Base-by-base conservation (phyloP, 2,888 invertebrate species). In the Anodontia alba region DNA sequence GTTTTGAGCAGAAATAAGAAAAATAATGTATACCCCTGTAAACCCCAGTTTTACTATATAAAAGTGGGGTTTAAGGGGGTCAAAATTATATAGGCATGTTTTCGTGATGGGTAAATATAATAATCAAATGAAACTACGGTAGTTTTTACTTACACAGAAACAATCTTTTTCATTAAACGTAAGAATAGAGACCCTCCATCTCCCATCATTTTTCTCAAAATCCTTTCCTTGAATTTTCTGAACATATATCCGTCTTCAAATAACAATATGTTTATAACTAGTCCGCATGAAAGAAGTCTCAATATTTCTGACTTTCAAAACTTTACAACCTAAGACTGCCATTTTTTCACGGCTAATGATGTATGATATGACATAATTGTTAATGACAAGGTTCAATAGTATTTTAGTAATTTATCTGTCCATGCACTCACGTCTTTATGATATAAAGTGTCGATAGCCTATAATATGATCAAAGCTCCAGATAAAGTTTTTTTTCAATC, bases 111-210 rank as follows among this genome's bases (percentile, higher is more conserved):
- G n/a, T n/a, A n/a, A n/a, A n/a, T n/a, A n/a, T n/a, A n/a, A n/a
- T n/a, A n/a, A n/a, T n/a, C n/a, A n/a, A n/a, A n/a, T n/a, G n/a
- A n/a, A n/a, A n/a, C n/a, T n/a, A n/a, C n/a, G n/a, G n/a, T n/a
- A n/a, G n/a, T 38, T 38, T 38, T 38, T 38, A 86, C 86, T 86
- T 81, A 86, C 86, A 73, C 71, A 29, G 83, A 76, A 36, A 86
- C 80, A 57, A 86, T 78, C 49, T 83, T 86, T 78, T 86, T 86
- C 83, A 86, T 80, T 57, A 83, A 74, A 36, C 86, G 72, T 29
- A 83, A 73, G 49, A 86, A 81, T 17, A 86, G 23, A 31, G 72
- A 78, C 29, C 77, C 68, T 36, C 81, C 51, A 67, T 84, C 81
- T 10, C 78, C 78, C 79, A 79, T 79, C 17, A 71, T 67, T 62